These are phyloP conservation scores for Pteropus rufus DNA, from an alignment of 2,797 vertebrate genomes.

Conservation along the genomic window DNA sequence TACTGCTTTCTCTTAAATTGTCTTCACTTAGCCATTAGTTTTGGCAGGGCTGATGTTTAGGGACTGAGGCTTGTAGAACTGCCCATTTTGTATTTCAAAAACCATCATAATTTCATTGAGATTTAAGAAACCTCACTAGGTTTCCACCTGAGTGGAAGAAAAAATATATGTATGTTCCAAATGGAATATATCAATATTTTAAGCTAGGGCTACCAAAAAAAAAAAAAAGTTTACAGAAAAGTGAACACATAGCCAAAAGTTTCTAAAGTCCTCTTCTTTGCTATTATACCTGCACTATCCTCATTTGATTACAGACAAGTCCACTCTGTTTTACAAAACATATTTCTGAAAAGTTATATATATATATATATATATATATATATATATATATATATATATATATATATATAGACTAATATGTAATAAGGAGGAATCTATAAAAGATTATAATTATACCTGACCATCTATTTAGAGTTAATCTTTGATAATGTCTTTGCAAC, in stretches of 20 bases:
- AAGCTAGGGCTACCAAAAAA: not conserved
- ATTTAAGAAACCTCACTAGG: not conserved
- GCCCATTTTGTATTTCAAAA: not conserved
- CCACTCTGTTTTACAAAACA: not conserved
- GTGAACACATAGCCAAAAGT: not conserved
- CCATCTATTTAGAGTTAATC: conserved; percentile 7
- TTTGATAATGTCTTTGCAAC: not conserved
- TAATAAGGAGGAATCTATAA: not conserved
- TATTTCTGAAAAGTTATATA: not conserved
- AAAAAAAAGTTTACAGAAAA: not conserved
- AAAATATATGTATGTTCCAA: not conserved
- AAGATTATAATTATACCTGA: not conserved
- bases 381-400: no score
- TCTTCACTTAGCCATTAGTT: not conserved
- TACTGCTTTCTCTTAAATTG: not conserved
- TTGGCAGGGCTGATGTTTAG: not conserved
- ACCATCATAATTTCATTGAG: not conserved
- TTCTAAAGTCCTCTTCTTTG: not conserved
- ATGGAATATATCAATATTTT: not conserved
- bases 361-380: not conserved
- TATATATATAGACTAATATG: not conserved
- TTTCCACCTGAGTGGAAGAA: not conserved
- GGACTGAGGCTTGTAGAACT: not conserved
- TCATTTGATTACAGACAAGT: not conserved
- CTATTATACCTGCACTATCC: not conserved